Percentiles rank a stretch among this genome's conserved stretches.
Conservation (phyloP, 2,113 vertebrate genomes). For the Prietella phreatophila region DNA sequence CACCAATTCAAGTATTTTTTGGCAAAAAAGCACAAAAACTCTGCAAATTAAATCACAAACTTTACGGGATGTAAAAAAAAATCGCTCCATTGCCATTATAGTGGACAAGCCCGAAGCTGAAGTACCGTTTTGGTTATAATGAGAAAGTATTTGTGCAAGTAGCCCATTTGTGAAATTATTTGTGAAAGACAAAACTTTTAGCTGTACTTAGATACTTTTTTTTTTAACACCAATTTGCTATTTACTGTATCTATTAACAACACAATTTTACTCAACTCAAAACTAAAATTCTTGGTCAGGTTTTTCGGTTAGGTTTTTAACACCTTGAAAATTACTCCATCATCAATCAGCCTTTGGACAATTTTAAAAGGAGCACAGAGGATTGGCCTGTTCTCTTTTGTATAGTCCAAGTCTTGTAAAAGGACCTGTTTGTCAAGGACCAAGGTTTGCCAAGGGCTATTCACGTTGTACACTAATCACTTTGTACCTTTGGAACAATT, state of each 20-base stretch:
- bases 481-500: constrained; percentile 22
- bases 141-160: neutral
- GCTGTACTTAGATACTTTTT: too few species aligned
- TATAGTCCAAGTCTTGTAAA: constrained; percentile 15
- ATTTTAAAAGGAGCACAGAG: constrained; percentile 30
- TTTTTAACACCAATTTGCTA: neutral
- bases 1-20: too few species aligned
- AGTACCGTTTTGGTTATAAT: neutral
- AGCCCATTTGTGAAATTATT: neutral
- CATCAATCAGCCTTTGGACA: neutral
- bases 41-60: too few species aligned
- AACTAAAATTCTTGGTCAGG: neutral
- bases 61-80: too few species aligned
- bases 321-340: neutral
- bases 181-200: neutral
- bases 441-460: constrained; percentile 20
- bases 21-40: too few species aligned
- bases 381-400: constrained; percentile 1
- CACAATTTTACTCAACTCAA: neutral
- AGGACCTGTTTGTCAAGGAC: neutral
- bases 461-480: constrained; percentile 1
- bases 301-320: neutral
- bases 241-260: neutral
- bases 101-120: neutral
- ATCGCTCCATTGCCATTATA: neutral